Conservation (phyloP, 2,113 vertebrate species). For the Aspidoscelis tigris region DNA sequence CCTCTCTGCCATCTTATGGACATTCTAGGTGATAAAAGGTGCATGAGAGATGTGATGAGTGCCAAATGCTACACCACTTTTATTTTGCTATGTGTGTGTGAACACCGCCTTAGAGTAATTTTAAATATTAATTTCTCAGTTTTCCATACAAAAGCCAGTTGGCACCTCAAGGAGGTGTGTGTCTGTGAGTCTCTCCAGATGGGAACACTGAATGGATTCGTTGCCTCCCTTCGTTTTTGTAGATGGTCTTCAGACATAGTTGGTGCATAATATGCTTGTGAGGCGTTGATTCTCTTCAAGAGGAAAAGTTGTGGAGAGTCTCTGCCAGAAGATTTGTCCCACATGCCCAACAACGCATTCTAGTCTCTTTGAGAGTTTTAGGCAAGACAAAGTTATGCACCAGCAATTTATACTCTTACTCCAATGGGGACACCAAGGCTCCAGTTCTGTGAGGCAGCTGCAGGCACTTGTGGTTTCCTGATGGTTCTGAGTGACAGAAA, state of each 20-base stretch:
- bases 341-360: conserved; percentile 56
- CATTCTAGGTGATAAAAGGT: no score
- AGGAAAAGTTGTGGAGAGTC: conserved; percentile 53
- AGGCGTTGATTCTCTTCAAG: conserved; percentile 52
- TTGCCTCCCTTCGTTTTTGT: conserved; percentile 49
- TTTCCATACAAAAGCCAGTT: conserved; percentile 45
- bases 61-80: no score
- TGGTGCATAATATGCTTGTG: conserved; percentile 33
- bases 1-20: no score
- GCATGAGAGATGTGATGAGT: no score
- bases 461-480: conserved; percentile 79
- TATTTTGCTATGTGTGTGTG: no score
- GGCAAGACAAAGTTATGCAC: conserved; percentile 5
- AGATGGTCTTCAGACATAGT: conserved; percentile 55
- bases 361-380: conserved; percentile 55
- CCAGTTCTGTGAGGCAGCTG: conserved; percentile 59
- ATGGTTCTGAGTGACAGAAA: conserved; percentile 56
- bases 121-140: conserved; percentile 34
- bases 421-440: conserved; percentile 52
- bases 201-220: conserved; percentile 43
- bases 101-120: conserved; percentile 17
- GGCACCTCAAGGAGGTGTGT: conserved; percentile 36
- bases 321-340: conserved; percentile 56
- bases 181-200: conserved; percentile 54
- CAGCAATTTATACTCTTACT: conserved; percentile 46